These are phyloP conservation scores for Hyla sarda DNA, from an alignment of 2,113 vertebrate genomes.

Conservation along the genomic window DNA sequence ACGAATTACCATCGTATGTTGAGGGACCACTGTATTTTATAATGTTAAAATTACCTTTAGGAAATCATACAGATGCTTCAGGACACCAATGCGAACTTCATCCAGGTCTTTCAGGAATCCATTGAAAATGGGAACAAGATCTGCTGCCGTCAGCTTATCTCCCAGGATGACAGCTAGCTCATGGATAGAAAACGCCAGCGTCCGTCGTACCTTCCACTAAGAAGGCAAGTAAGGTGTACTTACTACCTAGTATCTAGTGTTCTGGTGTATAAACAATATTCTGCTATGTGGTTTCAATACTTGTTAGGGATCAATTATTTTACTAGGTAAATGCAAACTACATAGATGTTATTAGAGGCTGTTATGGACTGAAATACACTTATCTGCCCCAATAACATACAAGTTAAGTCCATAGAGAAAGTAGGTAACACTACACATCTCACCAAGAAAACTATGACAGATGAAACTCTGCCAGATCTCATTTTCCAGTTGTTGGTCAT, in stretches of 20 bases:
- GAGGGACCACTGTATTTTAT: too few relatives aligned
- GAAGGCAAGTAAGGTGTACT: neutral
- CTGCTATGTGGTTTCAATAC: neutral
- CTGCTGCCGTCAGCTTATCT: conserved; percentile 75
- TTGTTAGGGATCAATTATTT: neutral
- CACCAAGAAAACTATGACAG: neutral
- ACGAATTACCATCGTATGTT: too few relatives aligned
- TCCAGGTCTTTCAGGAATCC: conserved; percentile 81
- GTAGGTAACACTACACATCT: neutral
- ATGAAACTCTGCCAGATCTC: too few relatives aligned
- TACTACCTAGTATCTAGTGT: too few relatives aligned
- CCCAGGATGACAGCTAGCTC: conserved; percentile 77
- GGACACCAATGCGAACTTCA: conserved; percentile 76
- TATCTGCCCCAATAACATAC: neutral
- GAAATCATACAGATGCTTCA: conserved; percentile 79
- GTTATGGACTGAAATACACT: too few relatives aligned
- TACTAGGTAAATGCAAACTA: too few relatives aligned
- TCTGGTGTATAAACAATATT: too few relatives aligned
- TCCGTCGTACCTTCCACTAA: conserved; percentile 77
- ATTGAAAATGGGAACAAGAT: conserved; percentile 77
- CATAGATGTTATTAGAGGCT: neutral
- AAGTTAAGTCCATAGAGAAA: neutral
- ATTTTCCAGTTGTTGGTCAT: neutral
- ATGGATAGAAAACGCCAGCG: conserved; percentile 74
- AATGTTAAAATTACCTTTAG: conserved; percentile 71